Base-by-base conservation (phyloP, 1,140 invertebrate genomes). In the Heliconius hewitsoni region DNA sequence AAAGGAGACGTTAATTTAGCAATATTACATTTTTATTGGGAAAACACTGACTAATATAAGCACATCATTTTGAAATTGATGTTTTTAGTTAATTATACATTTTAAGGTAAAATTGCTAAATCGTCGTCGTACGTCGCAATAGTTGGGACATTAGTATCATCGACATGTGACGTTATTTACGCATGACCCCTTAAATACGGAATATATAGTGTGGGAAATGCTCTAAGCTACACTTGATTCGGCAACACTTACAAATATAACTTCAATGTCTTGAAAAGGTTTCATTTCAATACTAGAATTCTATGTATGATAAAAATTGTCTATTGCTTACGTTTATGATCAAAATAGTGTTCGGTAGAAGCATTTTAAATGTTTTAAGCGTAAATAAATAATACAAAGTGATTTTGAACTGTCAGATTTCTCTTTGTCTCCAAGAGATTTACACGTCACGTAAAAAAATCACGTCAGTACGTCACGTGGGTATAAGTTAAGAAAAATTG, bases 241-340 rank as follows among this genome's bases (percentile, higher is more conserved):
- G 71, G 71, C 71, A 72, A 72, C 71, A 72, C 71, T 42, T 72
- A 72, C 30, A 19, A 72, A 72, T 72, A 72, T 19, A 4, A 19
- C 8, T 42, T 39, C 71, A 72, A 72, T 72, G 13, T 66, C 3
- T 66, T 23, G 27, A 11, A 66, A n/a, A 66, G 16, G 13, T 16
- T 66, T 30, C 11, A 66, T 16, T 30, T 66, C 27, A 30, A 66
- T 66, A 30, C n/a, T 27, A 66, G 27, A 66, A 13, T 66, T 66
- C 60, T 66, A 66, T n/a, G 60, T 30, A 27, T 66, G 60, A 66
- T 66, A 66, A 30, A 30, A 66, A 66, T 66, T 66, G 23, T 66
- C 60, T 66, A 66, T 66, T 66, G 27, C 27, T 30, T 66, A 66
- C 13, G 27, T 66, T 66, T 66, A 66, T 30, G 60, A 30, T 66